Evolutionary conservation across 2,113 vertebrate genomes (phyloP), one percentile per base, ranked within the genome.

Genomic region (Mirza zaza): DNA sequence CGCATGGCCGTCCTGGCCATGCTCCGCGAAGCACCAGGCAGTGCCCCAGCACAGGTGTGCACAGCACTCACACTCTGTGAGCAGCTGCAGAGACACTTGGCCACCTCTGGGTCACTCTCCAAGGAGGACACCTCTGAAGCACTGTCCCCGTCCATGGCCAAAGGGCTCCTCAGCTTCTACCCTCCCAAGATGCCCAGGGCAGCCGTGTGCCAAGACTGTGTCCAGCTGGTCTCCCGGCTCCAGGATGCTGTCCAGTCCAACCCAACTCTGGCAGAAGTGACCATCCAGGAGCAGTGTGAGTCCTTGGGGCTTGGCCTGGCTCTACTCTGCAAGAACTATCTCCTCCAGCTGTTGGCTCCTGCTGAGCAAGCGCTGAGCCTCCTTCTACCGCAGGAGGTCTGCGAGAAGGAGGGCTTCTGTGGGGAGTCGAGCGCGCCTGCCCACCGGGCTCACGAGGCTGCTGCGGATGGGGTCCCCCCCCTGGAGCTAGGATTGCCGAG

Each of bases 141-240:
- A 1, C 36, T 17, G 6, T 80, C 63, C 29, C 95, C 91, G 0
- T 80, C 92, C 45, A 0, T 70, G 81, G 45, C 70, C 27, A 17
- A 6, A 0, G 55, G 91, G 18, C 50, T 91, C 34, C 91, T 96
- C 65, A 21, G 70, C 52, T 94, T 92, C 93, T 71, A 5, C 10
- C 45, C 71, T 0, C 42, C 7, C 1, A n/a, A 3, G 18, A 0
- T 0, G 2, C 36, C 82, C 0, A 7, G 0, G 9, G 57, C 8
- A 1, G 3, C 42, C 0, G 13, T 85, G 32, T 97, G 91, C 67
- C 52, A 0, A 23, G 77, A 92, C n/a, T 91, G 95, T 0, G 14
- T 95, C 36, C 59, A 0, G 76, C 88, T 96, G 57, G 45, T 97
- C 91, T 29, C 70, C 52, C 50, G 0, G 34, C 95, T 96, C 29